A percentile compares a stretch with the other conserved stretches of the same genome.
Conservation (phyloP, 2,888 invertebrate species). For the Clitarchus hookeri region DNA sequence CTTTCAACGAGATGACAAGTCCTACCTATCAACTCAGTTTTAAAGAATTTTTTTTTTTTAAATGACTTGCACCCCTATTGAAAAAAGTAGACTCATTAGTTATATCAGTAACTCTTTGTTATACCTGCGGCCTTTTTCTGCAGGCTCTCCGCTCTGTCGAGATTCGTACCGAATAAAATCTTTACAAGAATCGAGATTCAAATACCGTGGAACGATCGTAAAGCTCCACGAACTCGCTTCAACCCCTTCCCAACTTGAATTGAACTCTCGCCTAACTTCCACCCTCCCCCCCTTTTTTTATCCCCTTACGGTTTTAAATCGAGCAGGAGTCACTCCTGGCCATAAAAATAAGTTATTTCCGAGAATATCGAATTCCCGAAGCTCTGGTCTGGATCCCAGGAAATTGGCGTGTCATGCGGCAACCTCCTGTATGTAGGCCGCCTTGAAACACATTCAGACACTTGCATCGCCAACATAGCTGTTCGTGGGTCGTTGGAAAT, state of each 20-base stretch:
- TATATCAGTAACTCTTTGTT: too few species aligned
- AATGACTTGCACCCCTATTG: too few species aligned
- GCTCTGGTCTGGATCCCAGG: neutral
- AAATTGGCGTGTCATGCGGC: too few species aligned
- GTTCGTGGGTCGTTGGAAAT: too few species aligned
- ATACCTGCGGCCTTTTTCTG: neutral
- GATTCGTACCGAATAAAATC: neutral
- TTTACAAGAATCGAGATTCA: conserved; percentile 14
- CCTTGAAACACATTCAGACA: too few species aligned
- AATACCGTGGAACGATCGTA: neutral
- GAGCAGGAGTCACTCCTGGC: neutral
- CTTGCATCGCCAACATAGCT: too few species aligned
- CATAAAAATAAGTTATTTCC: conserved; percentile 2
- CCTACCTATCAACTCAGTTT: too few species aligned
- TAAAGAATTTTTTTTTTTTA: too few species aligned
- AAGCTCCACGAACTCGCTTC: neutral
- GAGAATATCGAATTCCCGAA: conserved; percentile 14
- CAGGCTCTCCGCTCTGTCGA: neutral
- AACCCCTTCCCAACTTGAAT: neutral
- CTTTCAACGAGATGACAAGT: too few species aligned
- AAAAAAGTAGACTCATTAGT: too few species aligned
- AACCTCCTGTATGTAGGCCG: too few species aligned
- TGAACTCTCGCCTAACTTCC: neutral
- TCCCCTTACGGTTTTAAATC: neutral
- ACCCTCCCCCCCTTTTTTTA: neutral